These are phyloP conservation scores for Diachrysia chrysitis DNA, from an alignment of 2,888 invertebrate species.

Conservation along the genomic window DNA sequence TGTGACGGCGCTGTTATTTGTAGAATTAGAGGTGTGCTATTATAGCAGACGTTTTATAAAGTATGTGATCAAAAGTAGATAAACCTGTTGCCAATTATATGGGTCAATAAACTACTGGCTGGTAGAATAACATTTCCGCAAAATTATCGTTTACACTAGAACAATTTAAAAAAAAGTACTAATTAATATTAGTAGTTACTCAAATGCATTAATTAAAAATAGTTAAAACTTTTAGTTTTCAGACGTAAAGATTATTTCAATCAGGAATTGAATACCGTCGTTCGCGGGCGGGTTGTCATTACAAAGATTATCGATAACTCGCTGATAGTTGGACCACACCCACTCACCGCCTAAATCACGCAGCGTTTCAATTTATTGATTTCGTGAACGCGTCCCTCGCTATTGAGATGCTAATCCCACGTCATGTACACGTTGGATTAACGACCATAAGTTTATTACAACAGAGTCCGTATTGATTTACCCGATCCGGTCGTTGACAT, in stretches of 20 bases:
- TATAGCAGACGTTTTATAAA: too few relatives aligned
- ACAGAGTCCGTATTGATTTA: conserved; percentile 53
- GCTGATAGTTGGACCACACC: conserved; percentile 37
- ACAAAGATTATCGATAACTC: conserved; percentile 7
- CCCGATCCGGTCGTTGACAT: conserved; percentile 11
- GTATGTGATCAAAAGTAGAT: too few relatives aligned
- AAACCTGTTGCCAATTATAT: too few relatives aligned
- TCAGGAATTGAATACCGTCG: not conserved
- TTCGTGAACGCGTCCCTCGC: conserved; percentile 62
- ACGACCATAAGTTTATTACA: conserved; percentile 51
- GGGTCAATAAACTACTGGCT: too few relatives aligned
- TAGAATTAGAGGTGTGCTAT: not conserved
- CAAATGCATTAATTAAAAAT: too few relatives aligned
- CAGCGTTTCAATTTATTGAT: conserved; percentile 70
- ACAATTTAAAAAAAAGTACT: too few relatives aligned
- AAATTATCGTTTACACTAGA: too few relatives aligned
- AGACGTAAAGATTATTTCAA: not conserved
- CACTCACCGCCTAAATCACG: conserved; percentile 60
- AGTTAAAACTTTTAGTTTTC: too few relatives aligned
- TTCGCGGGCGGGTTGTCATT: not conserved
- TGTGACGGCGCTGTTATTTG: not conserved
- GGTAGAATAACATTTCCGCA: too few relatives aligned
- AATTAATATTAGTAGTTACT: too few relatives aligned
- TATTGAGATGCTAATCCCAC: conserved; percentile 69
- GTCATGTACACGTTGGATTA: conserved; percentile 51